A percentile compares a stretch with the other conserved stretches of the same genome.
phyloP scores from a whole-genome alignment of 2,797 vertebrate species.

The Sternotherus odoratus region DNA sequence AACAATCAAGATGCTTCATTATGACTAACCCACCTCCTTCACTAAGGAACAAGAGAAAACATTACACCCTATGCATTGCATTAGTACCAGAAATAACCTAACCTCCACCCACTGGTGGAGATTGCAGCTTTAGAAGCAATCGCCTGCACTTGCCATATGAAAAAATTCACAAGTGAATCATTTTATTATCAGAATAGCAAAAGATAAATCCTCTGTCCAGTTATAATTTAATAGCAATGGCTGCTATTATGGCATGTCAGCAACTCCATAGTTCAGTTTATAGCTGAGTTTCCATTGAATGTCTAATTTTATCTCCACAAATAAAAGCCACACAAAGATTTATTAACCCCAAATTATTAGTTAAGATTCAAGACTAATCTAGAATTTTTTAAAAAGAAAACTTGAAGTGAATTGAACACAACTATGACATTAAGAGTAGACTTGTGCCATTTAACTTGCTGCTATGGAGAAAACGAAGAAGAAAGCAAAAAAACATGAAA shows the following conservation, averaged over 20 bases:
- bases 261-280: neutral
- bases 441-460: neutral
- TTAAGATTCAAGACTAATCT: neutral
- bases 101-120: neutral
- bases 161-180: neutral
- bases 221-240: accelerated
- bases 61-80: neutral
- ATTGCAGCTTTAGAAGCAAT: neutral
- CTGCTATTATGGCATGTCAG: accelerated
- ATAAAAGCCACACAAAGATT: neutral
- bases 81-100: neutral
- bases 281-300: neutral
- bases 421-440: neutral
- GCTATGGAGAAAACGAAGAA: neutral
- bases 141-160: neutral
- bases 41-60: neutral
- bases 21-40: neutral
- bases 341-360: neutral
- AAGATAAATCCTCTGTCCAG: neutral
- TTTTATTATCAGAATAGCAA: neutral
- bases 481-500: neutral
- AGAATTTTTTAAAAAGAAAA: neutral
- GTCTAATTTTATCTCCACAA: neutral
- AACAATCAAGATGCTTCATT: neutral
- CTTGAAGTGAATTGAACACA: neutral